Percentiles rank a stretch among this genome's conserved stretches.
These are phyloP conservation scores for Rhegmatorhina hoffmannsi DNA, from an alignment of 2,113 vertebrate genomes.

Conservation along the genomic window DNA sequence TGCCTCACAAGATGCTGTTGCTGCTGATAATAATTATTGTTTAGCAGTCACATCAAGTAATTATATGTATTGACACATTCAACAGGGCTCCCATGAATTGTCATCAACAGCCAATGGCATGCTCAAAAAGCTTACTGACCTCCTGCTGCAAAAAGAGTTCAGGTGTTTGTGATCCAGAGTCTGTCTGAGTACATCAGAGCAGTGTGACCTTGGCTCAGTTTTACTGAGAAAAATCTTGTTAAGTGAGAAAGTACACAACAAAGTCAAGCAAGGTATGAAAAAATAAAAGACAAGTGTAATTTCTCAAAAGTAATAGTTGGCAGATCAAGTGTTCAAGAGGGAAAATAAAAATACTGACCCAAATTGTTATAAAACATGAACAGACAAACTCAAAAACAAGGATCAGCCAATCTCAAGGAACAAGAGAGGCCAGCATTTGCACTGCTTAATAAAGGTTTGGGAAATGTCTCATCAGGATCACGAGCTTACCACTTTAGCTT, in stretches of 20 bases:
- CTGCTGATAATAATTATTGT: background rate
- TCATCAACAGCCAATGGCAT: background rate
- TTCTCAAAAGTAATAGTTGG: background rate
- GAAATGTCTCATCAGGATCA: background rate
- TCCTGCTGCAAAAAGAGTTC: background rate
- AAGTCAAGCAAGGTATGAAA: background rate
- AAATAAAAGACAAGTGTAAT: background rate
- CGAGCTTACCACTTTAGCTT: background rate
- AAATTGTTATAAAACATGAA: background rate
- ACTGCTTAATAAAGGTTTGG: background rate
- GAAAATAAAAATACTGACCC: background rate
- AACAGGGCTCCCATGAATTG: background rate
- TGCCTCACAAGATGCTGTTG: background rate
- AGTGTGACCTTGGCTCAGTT: background rate
- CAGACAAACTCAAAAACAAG: background rate
- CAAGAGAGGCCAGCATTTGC: background rate
- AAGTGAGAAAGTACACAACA: background rate
- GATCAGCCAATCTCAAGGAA: background rate
- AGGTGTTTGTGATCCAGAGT: background rate
- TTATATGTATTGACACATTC: rapidly evolving
- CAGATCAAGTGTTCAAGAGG: background rate
- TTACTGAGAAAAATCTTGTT: background rate
- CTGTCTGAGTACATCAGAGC: background rate
- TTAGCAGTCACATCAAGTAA: background rate
- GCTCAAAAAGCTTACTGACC: background rate